Evolutionary conservation across 2,113 vertebrate genomes (phyloP).

Genomic region (Nestor notabilis): DNA sequence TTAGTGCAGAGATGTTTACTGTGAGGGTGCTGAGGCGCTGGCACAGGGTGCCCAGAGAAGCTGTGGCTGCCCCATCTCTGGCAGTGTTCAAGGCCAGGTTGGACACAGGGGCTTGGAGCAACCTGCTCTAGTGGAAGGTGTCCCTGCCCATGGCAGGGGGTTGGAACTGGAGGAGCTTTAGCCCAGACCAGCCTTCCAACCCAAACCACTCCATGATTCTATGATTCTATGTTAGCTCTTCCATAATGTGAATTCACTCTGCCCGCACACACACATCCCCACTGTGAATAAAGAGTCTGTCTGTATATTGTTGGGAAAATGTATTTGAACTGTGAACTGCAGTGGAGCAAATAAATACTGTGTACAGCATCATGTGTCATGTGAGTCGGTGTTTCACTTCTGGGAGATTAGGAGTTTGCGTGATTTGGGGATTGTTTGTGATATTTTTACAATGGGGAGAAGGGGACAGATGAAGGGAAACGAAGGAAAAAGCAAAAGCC

Average conservation of each 20-base stretch:
- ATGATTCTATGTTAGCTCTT: background rate
- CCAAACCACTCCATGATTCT: background rate
- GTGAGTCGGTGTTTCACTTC: slow-evolving; percentile 8
- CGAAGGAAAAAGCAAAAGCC: background rate
- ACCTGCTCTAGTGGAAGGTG: background rate
- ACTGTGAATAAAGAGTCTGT: slow-evolving; percentile 56
- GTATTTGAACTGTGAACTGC: slow-evolving; percentile 72
- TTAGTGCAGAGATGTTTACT: background rate
- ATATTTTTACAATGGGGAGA: background rate
- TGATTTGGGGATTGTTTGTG: background rate
- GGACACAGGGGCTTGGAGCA: background rate
- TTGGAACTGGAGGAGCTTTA: background rate
- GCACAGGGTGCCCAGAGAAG: background rate
- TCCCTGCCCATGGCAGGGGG: background rate
- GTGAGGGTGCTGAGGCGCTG: background rate
- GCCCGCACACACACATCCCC: background rate
- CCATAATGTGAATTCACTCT: slow-evolving; percentile 65
- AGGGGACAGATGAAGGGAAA: background rate
- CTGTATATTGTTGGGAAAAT: slow-evolving; percentile 64
- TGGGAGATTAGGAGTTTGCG: background rate
- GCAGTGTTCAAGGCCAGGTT: background rate
- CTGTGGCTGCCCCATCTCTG: background rate
- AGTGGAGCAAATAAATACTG: slow-evolving; percentile 74
- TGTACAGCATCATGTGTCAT: slow-evolving; percentile 5
- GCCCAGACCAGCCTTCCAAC: background rate